Evolutionary conservation across 2,797 vertebrate species (phyloP), one percentile per base, ranked within the genome.

Genomic region (Acanthurus tractus): DNA sequence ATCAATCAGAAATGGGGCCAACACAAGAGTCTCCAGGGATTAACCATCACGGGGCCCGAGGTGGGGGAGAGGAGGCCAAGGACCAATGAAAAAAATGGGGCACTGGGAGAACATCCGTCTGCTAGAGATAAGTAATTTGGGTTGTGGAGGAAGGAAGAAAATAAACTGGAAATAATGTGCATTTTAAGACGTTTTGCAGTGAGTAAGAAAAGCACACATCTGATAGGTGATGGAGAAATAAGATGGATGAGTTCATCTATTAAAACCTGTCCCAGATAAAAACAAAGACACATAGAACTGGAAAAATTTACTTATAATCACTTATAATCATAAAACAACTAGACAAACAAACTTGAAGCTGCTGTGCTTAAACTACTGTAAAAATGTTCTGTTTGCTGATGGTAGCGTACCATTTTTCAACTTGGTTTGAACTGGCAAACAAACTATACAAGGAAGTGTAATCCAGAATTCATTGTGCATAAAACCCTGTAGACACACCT

Each of bases 1-100:
- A 67, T 74, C 63, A 29, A 67, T 66, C 48, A 46, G 82, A 90
- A 90, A 91, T 50, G 44, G 59, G 68, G 89, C 62, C 89, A 91
- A 85, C 29, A 63, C 76, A 53, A 15, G 52, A 75, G 74, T 11
- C 52, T 82, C 81, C n/a, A 15, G 81, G 78, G 91, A 83, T 81
- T 84, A 82, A 59, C 44, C 42, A 63, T 71, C 72, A 79, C 61
- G 48, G 67, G 76, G 74, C 50, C 50, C 9, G 25, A 14, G 73
- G 52, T 70, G 29, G 77, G 83, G 52, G 46, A 85, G 63, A 70
- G 15, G 38, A 91, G 69, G 80, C 64, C 76, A 82, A 78, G 75
- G 71, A 81, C 66, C 57, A 64, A 63, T 17, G 7, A 17, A 72
- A 84, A 81, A 89, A 92, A 69, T 76, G 52, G 89, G 91, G 79